These are phyloP conservation scores for Maniola hyperantus DNA, from an alignment of 2,888 invertebrate genomes.

Conservation along the genomic window DNA sequence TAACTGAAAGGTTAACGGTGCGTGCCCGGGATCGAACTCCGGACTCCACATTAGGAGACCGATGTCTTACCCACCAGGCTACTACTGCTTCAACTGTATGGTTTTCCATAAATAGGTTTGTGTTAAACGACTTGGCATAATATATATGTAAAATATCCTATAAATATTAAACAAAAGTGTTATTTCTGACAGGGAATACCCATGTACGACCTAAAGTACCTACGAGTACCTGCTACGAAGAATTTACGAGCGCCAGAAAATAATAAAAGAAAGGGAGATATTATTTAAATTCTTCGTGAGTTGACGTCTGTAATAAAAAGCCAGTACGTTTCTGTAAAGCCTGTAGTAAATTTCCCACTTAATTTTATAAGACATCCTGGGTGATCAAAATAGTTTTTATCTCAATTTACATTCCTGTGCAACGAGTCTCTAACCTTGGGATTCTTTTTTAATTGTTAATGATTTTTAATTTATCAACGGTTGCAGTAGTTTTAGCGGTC, in stretches of 20 bases:
- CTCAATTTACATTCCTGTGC: conserved; percentile 6
- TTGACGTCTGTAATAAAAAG: conserved; percentile 4
- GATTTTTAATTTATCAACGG: conserved; percentile 1
- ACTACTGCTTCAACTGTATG: neutral
- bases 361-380: conserved; percentile 7
- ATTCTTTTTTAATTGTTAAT: conserved; percentile 7
- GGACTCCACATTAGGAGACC: too few relatives aligned
- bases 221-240: neutral
- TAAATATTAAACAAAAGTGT: neutral
- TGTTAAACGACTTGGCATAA: neutral
- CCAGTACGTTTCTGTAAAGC: neutral
- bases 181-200: conserved; percentile 1
- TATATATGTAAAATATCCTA: neutral
- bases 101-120: neutral
- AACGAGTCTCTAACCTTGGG: conserved; percentile 4
- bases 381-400: conserved; percentile 1
- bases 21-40: too few relatives aligned
- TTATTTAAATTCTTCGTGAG: neutral
- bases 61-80: too few relatives aligned
- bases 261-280: conserved; percentile 2
- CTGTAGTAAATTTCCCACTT: neutral
- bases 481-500: conserved; percentile 3
- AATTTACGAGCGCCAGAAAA: conserved; percentile 11
- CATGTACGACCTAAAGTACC: neutral
- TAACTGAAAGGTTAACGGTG: too few relatives aligned